Evolutionary conservation across 2,797 vertebrate species (phyloP).

Genomic region (Lagorchestes hirsutus): DNA sequence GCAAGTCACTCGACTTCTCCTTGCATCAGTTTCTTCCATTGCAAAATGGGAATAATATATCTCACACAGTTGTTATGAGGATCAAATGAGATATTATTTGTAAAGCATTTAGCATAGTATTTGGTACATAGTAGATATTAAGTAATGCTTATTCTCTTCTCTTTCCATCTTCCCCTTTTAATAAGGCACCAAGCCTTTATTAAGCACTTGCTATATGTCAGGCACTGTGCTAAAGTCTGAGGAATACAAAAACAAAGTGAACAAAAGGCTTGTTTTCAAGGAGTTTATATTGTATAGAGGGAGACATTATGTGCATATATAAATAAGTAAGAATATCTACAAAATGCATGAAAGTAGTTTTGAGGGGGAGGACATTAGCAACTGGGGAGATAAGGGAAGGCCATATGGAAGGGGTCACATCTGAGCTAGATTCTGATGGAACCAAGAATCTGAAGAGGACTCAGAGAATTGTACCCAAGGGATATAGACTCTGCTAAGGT

Average conservation of each 20-base stretch:
- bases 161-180: not conserved
- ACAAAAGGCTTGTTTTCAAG: not conserved
- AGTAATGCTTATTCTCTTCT: not conserved
- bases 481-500: not conserved
- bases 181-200: not conserved
- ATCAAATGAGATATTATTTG: too few species aligned
- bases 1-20: too few species aligned
- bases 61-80: too few species aligned
- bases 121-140: not conserved
- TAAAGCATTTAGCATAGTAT: not conserved
- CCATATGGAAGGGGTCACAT: not conserved
- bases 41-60: too few species aligned
- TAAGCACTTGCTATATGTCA: not conserved
- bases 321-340: not conserved
- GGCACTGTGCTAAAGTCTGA: not conserved
- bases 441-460: not conserved
- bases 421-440: not conserved
- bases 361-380: not conserved
- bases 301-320: not conserved
- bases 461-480: not conserved
- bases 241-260: not conserved
- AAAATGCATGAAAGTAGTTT: not conserved
- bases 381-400: not conserved
- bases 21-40: too few species aligned
- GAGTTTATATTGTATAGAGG: not conserved